Percentiles rank a stretch among this genome's conserved stretches.
Conservation (phyloP, 1,140 invertebrate genomes). For the Drosophila dunni region DNA sequence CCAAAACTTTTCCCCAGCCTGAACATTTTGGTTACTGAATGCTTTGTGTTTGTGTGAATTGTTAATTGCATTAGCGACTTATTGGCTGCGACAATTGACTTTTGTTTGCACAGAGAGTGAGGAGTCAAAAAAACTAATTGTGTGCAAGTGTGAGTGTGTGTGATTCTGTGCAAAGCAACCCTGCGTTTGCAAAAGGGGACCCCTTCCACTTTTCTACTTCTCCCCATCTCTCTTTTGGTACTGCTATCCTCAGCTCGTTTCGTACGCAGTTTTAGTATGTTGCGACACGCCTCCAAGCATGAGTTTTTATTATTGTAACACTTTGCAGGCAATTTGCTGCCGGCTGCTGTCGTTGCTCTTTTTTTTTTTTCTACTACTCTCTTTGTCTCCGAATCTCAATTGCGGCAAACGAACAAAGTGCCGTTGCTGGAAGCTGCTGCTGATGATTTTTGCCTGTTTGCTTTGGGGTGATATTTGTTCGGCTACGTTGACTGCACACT, state of each 20-base stretch:
- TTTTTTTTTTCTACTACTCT: slow-evolving; percentile 36
- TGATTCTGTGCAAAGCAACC: slow-evolving; percentile 35
- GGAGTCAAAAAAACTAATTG: slow-evolving; percentile 51
- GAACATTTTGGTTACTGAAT: slow-evolving; percentile 22
- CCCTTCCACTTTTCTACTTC: background rate
- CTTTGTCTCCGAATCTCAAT: slow-evolving; percentile 47
- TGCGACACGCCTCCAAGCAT: slow-evolving; percentile 81
- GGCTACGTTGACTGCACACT: slow-evolving; percentile 15
- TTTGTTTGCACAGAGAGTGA: slow-evolving; percentile 52
- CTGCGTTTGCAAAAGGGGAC: slow-evolving; percentile 26
- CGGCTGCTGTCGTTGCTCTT: slow-evolving; percentile 59
- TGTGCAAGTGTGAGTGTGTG: slow-evolving; percentile 11
- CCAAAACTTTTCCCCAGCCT: slow-evolving; percentile 2
- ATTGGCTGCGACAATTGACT: slow-evolving; percentile 73
- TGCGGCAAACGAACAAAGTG: slow-evolving; percentile 68
- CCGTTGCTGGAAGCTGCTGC: slow-evolving; percentile 9
- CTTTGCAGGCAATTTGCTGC: slow-evolving; percentile 80
- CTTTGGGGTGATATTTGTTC: background rate
- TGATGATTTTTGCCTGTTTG: background rate
- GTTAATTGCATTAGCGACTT: slow-evolving; percentile 82
- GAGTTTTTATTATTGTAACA: slow-evolving; percentile 82
- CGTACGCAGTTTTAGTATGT: slow-evolving; percentile 71
- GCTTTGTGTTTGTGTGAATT: slow-evolving; percentile 58
- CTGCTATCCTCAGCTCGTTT: slow-evolving; percentile 31
- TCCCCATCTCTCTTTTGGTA: slow-evolving; percentile 25